Conservation (phyloP, 1,140 invertebrate species). For the Zaprionus nigranus region DNA sequence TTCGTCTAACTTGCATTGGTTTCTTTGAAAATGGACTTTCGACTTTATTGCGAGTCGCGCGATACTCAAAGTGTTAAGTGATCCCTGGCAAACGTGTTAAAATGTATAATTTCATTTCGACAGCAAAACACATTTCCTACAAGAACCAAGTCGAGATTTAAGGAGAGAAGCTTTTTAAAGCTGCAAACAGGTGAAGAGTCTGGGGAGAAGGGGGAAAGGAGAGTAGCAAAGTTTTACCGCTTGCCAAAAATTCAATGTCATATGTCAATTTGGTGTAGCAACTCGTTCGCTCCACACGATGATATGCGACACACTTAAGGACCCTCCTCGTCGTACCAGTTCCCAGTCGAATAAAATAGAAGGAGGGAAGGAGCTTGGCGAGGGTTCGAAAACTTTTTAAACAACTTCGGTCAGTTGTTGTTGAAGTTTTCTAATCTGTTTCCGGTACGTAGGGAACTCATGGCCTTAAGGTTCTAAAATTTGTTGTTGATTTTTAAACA, state of each 20-base stretch:
- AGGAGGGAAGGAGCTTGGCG: background rate
- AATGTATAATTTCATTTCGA: constrained; percentile 67
- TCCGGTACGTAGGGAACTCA: constrained; percentile 9
- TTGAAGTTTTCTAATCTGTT: constrained; percentile 69
- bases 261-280: constrained; percentile 69
- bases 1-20: background rate
- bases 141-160: background rate
- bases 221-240: background rate
- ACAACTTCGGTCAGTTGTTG: constrained; percentile 47
- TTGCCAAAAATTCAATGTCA: constrained; percentile 54
- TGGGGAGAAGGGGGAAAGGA: background rate
- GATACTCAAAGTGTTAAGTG: constrained; percentile 52
- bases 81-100: constrained; percentile 57
- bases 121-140: constrained; percentile 29
- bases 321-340: constrained; percentile 13
- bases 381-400: constrained; percentile 38
- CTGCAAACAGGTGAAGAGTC: too few species aligned
- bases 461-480: constrained; percentile 19
- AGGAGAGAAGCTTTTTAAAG: background rate
- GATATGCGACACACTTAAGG: constrained; percentile 33
- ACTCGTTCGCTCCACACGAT: constrained; percentile 53
- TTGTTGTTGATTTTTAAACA: constrained; percentile 49
- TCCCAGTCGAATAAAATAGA: constrained; percentile 32
- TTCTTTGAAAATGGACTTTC: background rate
- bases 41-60: constrained; percentile 29